phyloP scores from a whole-genome alignment of 1,140 invertebrate genomes.

The Eufriesea mexicana region DNA sequence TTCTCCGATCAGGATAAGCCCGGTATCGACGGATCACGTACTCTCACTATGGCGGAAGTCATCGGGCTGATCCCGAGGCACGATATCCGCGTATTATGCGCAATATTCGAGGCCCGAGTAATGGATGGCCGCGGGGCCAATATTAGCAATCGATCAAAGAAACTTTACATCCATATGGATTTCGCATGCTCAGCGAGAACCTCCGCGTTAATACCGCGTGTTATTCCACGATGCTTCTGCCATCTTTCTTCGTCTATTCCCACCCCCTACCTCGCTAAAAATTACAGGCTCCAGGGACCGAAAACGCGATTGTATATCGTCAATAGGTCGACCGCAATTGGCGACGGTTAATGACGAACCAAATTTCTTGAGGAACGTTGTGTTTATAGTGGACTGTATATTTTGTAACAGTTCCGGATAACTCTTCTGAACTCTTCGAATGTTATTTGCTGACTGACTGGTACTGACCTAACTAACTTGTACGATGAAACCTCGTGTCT shows the following conservation, averaged over 20 bases:
- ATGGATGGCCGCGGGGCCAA: slow-evolving; percentile 16
- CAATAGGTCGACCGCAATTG: no score
- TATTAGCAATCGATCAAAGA: slow-evolving; percentile 47
- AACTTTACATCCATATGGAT: slow-evolving; percentile 37
- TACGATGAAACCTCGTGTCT: no score
- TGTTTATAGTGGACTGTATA: no score
- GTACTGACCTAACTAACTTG: no score
- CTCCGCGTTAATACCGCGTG: background rate
- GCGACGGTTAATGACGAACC: no score
- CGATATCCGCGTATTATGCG: slow-evolving; percentile 20
- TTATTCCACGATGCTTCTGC: background rate
- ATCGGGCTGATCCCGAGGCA: slow-evolving; percentile 3
- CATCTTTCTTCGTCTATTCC: background rate
- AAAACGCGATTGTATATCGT: no score
- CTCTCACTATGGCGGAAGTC: background rate
- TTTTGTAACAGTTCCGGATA: no score
- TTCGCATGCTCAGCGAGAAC: slow-evolving; percentile 14
- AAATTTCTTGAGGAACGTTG: no score
- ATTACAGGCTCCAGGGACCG: background rate
- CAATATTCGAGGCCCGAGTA: slow-evolving; percentile 32
- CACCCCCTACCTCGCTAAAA: background rate
- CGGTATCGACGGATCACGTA: background rate
- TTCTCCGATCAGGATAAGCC: background rate
- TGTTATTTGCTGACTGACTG: no score
- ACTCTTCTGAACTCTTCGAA: no score